These are phyloP conservation scores for Elephas maximus DNA, from an alignment of 2,113 vertebrate species.

Conservation along the genomic window DNA sequence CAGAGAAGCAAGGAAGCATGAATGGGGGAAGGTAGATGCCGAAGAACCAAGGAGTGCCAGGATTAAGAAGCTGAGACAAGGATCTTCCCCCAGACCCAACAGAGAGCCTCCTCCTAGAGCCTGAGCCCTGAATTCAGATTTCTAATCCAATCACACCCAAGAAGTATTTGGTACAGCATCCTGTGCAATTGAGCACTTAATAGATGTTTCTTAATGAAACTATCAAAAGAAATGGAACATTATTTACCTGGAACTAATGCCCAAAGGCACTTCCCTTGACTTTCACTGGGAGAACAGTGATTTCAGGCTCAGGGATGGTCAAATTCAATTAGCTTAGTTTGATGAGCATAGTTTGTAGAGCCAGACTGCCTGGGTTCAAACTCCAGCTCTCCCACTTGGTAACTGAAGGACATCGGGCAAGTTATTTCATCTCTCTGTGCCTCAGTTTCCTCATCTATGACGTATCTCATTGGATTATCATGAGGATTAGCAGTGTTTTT, in stretches of 20 bases:
- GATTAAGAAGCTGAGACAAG: neutral
- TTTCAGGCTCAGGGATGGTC: neutral
- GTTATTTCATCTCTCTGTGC: neutral
- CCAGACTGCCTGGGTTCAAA: neutral
- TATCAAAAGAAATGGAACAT: neutral
- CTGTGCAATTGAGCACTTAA: neutral
- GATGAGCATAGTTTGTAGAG: neutral
- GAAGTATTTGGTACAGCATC: conserved; percentile 1
- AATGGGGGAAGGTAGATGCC: neutral
- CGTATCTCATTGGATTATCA: neutral
- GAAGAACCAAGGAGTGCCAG: neutral
- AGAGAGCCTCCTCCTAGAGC: neutral
- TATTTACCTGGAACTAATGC: neutral
- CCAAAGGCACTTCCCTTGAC: neutral
- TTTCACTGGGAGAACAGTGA: neutral
- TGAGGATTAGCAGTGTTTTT: conserved; percentile 17
- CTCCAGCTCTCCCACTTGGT: neutral
- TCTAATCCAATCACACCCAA: conserved; percentile 37
- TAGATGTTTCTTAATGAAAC: conserved; percentile 22
- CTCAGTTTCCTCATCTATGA: conserved; percentile 4
- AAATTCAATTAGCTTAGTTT: neutral
- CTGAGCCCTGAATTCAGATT: neutral
- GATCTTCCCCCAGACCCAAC: neutral
- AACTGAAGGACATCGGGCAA: neutral
- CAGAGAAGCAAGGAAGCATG: neutral